phyloP scores from a whole-genome alignment of 2,113 vertebrate genomes.

The Muntiacus reevesi region DNA sequence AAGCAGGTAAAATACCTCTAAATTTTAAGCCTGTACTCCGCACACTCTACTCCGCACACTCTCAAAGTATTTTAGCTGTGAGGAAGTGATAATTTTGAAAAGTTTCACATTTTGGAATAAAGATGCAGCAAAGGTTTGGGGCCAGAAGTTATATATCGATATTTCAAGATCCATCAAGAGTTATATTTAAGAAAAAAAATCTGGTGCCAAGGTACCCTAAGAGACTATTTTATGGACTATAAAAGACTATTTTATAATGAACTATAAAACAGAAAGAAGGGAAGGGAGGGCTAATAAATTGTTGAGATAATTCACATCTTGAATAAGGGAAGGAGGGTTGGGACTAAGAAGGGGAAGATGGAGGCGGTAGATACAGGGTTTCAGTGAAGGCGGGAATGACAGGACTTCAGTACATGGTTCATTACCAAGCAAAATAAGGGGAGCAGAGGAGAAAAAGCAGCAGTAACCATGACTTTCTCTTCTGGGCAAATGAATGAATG shows the following conservation, averaged over 20 bases:
- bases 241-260: background rate
- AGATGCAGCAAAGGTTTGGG: background rate
- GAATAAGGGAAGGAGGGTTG: background rate
- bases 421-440: background rate
- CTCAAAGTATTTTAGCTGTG: background rate
- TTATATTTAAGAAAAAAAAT: background rate
- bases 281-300: background rate
- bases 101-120: background rate
- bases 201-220: background rate
- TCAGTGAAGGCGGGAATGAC: background rate
- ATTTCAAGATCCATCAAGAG: background rate
- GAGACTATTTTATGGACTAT: background rate
- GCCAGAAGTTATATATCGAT: background rate
- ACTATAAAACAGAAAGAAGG: background rate
- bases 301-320: background rate
- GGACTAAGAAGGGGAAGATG: background rate
- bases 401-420: background rate
- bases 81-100: background rate
- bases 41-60: background rate
- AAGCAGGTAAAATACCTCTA: background rate
- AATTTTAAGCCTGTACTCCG: background rate
- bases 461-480: background rate
- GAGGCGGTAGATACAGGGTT: rapidly evolving
- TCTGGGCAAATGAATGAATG: background rate
- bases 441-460: background rate